Evolutionary conservation across 2,888 invertebrate genomes (phyloP).

Genomic region (Catonia carolina): DNA sequence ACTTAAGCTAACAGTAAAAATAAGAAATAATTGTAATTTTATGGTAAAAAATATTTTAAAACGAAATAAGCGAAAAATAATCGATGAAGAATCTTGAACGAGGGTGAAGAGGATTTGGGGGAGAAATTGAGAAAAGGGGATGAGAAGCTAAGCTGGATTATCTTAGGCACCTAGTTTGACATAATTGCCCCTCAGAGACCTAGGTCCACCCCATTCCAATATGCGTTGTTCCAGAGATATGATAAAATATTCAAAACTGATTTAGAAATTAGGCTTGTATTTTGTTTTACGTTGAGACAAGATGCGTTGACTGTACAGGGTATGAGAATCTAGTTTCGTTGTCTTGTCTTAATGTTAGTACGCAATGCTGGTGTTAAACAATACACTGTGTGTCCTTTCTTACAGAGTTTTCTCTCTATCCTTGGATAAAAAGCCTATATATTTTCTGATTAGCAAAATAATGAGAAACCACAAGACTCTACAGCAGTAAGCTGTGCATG

Average conservation of each 20-base stretch:
- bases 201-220: neutral
- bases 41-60: slow-evolving; percentile 6
- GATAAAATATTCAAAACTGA: slow-evolving; percentile 29
- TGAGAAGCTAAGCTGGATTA: too few relatives aligned
- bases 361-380: too few relatives aligned
- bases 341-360: neutral
- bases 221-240: neutral
- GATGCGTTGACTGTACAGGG: too few relatives aligned
- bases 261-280: slow-evolving; percentile 19
- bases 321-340: too few relatives aligned
- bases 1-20: too few relatives aligned
- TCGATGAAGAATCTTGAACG: too few relatives aligned
- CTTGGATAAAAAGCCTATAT: slow-evolving; percentile 25
- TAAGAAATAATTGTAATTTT: too few relatives aligned
- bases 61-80: neutral
- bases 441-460: slow-evolving; percentile 27
- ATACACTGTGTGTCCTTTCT: slow-evolving; percentile 7
- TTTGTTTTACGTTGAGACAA: neutral
- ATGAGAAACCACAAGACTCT: slow-evolving; percentile 19
- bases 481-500: slow-evolving; percentile 19
- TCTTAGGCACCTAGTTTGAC: slow-evolving; percentile 1
- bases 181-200: slow-evolving; percentile 7
- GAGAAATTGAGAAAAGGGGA: too few relatives aligned
- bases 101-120: too few relatives aligned
- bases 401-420: neutral